Percentiles rank a stretch among this genome's conserved stretches.
These are phyloP conservation scores for Oncorhynchus nerka DNA, from an alignment of 2,113 vertebrate species.

Conservation along the genomic window DNA sequence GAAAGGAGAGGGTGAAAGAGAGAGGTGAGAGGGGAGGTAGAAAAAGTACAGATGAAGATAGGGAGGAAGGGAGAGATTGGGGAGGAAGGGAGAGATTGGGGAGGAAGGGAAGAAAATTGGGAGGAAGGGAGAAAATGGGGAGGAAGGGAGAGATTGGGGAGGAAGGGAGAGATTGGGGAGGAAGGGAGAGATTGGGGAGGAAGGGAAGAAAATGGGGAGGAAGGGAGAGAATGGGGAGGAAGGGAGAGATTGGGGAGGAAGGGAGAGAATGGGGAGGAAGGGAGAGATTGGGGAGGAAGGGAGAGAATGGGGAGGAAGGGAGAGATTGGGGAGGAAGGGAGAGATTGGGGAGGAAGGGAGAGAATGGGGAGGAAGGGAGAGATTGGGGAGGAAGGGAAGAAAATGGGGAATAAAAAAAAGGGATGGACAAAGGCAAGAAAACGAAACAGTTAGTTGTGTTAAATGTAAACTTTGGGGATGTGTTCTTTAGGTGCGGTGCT, in stretches of 20 bases:
- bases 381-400: neutral
- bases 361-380: neutral
- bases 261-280: neutral
- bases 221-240: no score
- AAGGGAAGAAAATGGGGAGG: neutral
- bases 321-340: no score
- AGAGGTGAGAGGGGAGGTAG: neutral
- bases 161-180: neutral
- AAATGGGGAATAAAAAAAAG: neutral
- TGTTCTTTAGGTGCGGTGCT: conserved; percentile 83
- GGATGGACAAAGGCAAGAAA: no score
- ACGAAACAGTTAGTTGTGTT: no score
- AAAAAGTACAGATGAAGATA: neutral
- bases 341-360: neutral
- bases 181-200: neutral
- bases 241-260: neutral
- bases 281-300: neutral
- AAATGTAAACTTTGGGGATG: neutral
- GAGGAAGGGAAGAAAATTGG: neutral
- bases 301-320: neutral
- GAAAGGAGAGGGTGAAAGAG: no score
- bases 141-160: neutral
- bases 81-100: neutral
- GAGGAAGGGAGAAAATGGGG: neutral
- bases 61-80: neutral